Evolutionary conservation across 2,888 invertebrate genomes (phyloP), one percentile per base, ranked within the genome.

Genomic region (Aphrophora alni): DNA sequence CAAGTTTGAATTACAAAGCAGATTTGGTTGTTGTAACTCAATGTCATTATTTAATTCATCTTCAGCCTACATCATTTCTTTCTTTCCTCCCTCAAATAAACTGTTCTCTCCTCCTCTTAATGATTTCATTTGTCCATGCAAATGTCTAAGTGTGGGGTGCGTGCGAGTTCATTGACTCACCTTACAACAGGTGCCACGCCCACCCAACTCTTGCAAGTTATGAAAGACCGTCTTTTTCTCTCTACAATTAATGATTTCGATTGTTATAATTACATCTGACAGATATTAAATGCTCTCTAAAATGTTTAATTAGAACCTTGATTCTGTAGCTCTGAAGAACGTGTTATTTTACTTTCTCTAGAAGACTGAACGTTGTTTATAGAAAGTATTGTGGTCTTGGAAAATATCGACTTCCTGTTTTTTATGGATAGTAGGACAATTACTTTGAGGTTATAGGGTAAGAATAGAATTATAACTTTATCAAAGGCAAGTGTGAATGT

Each of bases 51-150:
- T 59, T 59, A 59, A 59, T 59, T 59, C 21, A 59, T 21, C 12
- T 21, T 7, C n/a, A 2, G 59, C 59, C 59, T 59, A 59, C 59
- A 7, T n/a, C 5, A 21, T 21, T 59, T 21, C 59, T 21, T 44
- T 44, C 14, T 59, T 59, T 4, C 59, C 21, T 14, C 21, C 59
- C 59, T 33, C 33, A 33, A 33, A 33, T 33, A 33, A 5, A 33
- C 3, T 33, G 59, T n/a, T 21, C 59, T 21, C 59, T 4, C 12
- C 21, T 10, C 10, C 44, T 1, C 44, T 5, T 59, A 59, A 59
- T 59, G 59, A 59, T 59, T 59, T 59, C 59, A 21, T 59, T 59
- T 59, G 59, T 59, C n/a, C 59, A 59, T 59, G 59, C 59, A 59
- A 59, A 59, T 59, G 59, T 59, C n/a, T 21, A 21, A 59, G 59